Percentiles rank a stretch among this genome's conserved stretches.
These are phyloP conservation scores for Ameiurus melas DNA, from an alignment of 2,113 vertebrate genomes.

Conservation along the genomic window DNA sequence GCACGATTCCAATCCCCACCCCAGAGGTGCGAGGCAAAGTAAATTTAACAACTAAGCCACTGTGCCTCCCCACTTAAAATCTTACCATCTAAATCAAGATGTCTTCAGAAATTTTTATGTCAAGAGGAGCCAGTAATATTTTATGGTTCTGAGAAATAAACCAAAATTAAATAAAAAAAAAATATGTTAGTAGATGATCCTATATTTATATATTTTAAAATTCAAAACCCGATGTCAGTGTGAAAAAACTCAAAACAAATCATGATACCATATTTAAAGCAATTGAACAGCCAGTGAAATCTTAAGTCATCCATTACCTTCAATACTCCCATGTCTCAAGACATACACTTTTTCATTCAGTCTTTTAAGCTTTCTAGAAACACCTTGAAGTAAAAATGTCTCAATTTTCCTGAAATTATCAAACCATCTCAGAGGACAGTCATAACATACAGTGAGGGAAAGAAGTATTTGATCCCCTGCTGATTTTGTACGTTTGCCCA, in stretches of 20 bases:
- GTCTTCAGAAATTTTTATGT: too few species aligned
- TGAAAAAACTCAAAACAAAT: background rate
- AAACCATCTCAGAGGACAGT: background rate
- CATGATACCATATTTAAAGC: background rate
- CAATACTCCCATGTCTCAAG: background rate
- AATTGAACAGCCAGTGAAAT: background rate
- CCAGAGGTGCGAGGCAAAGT: too few species aligned
- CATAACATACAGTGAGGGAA: too few species aligned
- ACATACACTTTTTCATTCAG: background rate
- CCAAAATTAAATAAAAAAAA: background rate
- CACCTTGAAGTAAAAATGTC: background rate
- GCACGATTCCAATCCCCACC: too few species aligned
- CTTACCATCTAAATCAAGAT: background rate
- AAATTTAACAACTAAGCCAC: too few species aligned
- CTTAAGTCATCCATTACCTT: background rate
- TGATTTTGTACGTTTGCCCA: too few species aligned
- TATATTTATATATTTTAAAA: background rate
- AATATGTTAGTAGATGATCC: background rate
- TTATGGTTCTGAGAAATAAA: background rate
- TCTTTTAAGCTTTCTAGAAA: background rate
- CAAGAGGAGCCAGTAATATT: background rate
- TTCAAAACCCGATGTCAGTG: background rate
- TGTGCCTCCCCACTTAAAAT: too few species aligned
- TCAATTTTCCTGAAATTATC: background rate
- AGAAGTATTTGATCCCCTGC: too few species aligned